Percentiles rank a stretch among this genome's conserved stretches.
Conservation (phyloP, 2,888 invertebrate genomes). For the Ischnus inquisitorius region DNA sequence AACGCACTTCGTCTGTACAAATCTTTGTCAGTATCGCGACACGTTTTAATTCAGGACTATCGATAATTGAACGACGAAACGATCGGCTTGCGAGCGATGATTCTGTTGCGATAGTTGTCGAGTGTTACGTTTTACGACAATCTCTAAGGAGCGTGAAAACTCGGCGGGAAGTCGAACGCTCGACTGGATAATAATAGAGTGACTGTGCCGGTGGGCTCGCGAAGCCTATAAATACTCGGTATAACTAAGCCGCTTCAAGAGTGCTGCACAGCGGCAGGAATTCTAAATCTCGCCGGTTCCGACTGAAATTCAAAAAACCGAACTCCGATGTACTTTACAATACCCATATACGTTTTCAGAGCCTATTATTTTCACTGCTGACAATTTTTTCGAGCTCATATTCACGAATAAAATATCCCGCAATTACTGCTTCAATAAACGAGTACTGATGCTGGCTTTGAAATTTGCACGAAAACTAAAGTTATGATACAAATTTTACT, state of each 20-base stretch:
- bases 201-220: not conserved
- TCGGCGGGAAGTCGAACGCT: not conserved
- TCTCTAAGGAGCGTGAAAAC: not conserved
- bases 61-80: not conserved
- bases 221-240: conserved; percentile 14
- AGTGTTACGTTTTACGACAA: not conserved
- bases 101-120: not conserved
- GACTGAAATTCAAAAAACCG: not conserved
- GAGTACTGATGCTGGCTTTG: too few relatives aligned
- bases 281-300: not conserved
- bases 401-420: too few relatives aligned
- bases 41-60: not conserved
- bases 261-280: not conserved
- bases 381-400: too few relatives aligned
- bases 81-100: not conserved
- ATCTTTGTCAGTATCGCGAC: too few relatives aligned
- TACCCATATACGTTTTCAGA: too few relatives aligned
- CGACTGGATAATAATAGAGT: conserved; percentile 33
- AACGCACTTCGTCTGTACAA: too few relatives aligned
- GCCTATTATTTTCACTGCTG: too few relatives aligned
- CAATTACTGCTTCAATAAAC: too few relatives aligned
- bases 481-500: too few relatives aligned
- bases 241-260: not conserved
- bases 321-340: too few relatives aligned
- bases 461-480: too few relatives aligned